Percentiles rank a stretch among this genome's conserved stretches.
Conservation (phyloP, 92 coral and sea anemone species). For the Zoanthus gigantus region DNA sequence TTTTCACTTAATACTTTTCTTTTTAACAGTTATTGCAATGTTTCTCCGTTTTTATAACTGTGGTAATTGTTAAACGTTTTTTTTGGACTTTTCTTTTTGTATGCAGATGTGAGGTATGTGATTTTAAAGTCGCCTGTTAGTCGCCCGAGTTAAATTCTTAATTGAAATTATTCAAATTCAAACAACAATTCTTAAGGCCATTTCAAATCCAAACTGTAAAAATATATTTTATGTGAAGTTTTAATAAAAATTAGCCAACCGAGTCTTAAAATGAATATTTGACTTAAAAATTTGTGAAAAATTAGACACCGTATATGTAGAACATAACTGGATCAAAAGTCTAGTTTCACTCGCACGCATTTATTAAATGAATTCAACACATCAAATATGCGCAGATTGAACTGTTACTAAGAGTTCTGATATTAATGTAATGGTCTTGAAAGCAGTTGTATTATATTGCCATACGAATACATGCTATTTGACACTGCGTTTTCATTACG, state of each 20-base stretch:
- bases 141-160: background rate
- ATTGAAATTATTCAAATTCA: constrained; percentile 1
- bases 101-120: background rate
- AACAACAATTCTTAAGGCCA: background rate
- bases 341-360: background rate
- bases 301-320: background rate
- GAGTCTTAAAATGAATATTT: background rate
- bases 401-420: background rate
- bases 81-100: background rate
- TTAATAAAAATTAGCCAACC: background rate
- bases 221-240: background rate
- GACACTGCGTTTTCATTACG: background rate
- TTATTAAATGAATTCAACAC: background rate
- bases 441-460: background rate
- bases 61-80: background rate
- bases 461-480: background rate
- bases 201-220: background rate
- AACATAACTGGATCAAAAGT: background rate
- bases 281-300: background rate
- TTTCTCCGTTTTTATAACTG: background rate
- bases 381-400: background rate
- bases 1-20: background rate
- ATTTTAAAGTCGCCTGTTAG: background rate
- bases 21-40: background rate
- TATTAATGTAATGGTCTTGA: background rate